phyloP scores from a whole-genome alignment of 1,140 invertebrate genomes.

The Drosophila yakuba region DNA sequence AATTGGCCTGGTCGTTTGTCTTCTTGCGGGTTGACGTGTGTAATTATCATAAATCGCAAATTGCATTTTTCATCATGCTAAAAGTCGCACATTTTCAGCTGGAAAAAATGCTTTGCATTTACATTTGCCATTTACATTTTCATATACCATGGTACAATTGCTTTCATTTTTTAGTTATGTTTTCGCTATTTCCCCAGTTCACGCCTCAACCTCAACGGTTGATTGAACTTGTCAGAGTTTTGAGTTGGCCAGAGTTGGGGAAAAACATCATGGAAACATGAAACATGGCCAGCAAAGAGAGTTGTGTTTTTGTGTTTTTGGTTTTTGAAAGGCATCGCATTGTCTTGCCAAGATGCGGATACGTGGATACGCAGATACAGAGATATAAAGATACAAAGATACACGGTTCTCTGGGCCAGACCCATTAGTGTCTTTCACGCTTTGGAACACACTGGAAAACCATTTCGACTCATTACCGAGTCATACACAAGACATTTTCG shows the following conservation, averaged over 20 bases:
- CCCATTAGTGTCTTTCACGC: slow-evolving; percentile 64
- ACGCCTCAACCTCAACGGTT: slow-evolving; percentile 78
- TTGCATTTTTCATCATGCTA: slow-evolving; percentile 75
- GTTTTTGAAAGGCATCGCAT: slow-evolving; percentile 63
- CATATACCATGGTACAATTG: slow-evolving; percentile 47
- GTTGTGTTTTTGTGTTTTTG: slow-evolving; percentile 22
- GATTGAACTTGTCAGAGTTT: slow-evolving; percentile 79
- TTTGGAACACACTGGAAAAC: slow-evolving; percentile 45
- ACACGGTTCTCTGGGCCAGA: slow-evolving; percentile 42
- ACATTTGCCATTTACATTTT: slow-evolving; percentile 39
- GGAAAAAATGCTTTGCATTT: slow-evolving; percentile 66
- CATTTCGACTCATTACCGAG: slow-evolving; percentile 52
- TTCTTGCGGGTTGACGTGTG: slow-evolving; percentile 60
- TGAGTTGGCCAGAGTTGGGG: slow-evolving; percentile 42
- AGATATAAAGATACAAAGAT: slow-evolving; percentile 46
- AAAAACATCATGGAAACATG: slow-evolving; percentile 40
- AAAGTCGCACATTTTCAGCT: slow-evolving; percentile 77
- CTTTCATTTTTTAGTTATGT: slow-evolving; percentile 64
- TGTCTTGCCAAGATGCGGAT: slow-evolving; percentile 52
- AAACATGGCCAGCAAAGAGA: slow-evolving; percentile 43
- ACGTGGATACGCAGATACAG: slow-evolving; percentile 12
- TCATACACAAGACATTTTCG: slow-evolving; percentile 54
- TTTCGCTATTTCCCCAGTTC: slow-evolving; percentile 56
- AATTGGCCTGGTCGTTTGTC: slow-evolving; percentile 69
- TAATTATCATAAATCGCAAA: slow-evolving; percentile 81